Evolutionary conservation across 2,888 invertebrate genomes (phyloP), one percentile per base, ranked within the genome.

Genomic region (Drosophila kanekoi): DNA sequence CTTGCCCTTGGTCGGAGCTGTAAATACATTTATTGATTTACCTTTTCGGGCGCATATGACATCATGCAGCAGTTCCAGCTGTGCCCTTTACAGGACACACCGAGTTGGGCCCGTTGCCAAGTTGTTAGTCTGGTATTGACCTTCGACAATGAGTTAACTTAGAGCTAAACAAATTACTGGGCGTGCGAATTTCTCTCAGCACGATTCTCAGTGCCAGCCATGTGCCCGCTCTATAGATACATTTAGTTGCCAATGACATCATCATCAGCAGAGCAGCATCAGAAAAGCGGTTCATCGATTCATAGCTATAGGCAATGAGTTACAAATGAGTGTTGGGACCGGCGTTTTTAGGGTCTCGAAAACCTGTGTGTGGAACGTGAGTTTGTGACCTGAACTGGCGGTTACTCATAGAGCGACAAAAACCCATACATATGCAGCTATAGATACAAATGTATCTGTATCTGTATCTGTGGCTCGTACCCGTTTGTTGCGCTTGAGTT

Each of bases 301-400:
- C 81, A 51, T 41, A 61, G 49, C 65, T 37, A 14, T 45, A 33
- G 52, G n/a, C 41, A 57, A 40, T 41, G 40, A 35, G 62, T 64
- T 76, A 52, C 61, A 52, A 59, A 59, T 57, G 54, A 67, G 14
- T 45, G 49, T 14, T 20, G 16, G 41, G 37, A 57, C 64, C 73
- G 73, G 78, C 62, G 35, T 64, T 75, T 74, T 68, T 47, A 53
- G 45, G 64, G 73, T 61, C 65, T 57, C 63, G 64, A 82, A 79
- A 61, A 41, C 35, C 81, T 83, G 87, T 28, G 83, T 83, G 81
- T 81, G 81, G 87, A 82, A 79, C 82, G 68, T 69, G 64, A 87
- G 85, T 83, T 76, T 54, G 59, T 63, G 70, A 66, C 67, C 77
- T 61, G 41, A 40, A 23, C 60, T 66, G 56, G 51, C 61, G 48